Conservation (phyloP, 1,140 invertebrate species). For the Drosophila bipectinata region DNA sequence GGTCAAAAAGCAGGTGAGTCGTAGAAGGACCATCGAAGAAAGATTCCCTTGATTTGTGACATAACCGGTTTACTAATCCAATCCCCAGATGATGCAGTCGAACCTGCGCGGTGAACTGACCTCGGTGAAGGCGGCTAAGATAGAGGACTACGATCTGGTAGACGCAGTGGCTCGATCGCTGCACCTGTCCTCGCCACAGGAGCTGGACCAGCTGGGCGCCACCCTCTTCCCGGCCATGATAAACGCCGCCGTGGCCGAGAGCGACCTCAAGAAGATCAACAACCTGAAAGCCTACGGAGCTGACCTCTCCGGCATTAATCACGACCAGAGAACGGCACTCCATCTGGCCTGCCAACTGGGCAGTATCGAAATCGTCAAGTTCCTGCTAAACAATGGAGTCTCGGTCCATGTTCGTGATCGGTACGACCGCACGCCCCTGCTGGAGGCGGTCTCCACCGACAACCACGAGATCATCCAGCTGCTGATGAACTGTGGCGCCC, state of each 20-base stretch:
- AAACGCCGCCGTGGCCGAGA: constrained; percentile 88
- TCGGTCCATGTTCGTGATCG: constrained; percentile 89
- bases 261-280: constrained; percentile 86
- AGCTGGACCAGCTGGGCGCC: constrained; percentile 88
- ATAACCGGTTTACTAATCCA: constrained; percentile 25
- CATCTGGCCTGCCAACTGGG: constrained; percentile 92
- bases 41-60: not conserved
- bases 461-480: constrained; percentile 87
- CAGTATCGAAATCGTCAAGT: constrained; percentile 88
- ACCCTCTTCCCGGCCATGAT: constrained; percentile 92
- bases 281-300: constrained; percentile 86
- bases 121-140: constrained; percentile 79
- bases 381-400: constrained; percentile 91
- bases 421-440: constrained; percentile 86
- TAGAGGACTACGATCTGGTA: constrained; percentile 85
- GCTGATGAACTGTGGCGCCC: constrained; percentile 87
- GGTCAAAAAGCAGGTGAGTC: constrained; percentile 87
- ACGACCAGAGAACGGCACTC: constrained; percentile 91
- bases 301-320: constrained; percentile 90
- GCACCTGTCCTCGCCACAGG: constrained; percentile 88
- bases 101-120: constrained; percentile 88
- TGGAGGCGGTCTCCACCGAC: constrained; percentile 87
- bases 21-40: no score
- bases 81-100: constrained; percentile 88
- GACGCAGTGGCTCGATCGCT: constrained; percentile 88